Evolutionary conservation across 2,888 invertebrate species (phyloP).

Genomic region (Meiosimyza decipiens): DNA sequence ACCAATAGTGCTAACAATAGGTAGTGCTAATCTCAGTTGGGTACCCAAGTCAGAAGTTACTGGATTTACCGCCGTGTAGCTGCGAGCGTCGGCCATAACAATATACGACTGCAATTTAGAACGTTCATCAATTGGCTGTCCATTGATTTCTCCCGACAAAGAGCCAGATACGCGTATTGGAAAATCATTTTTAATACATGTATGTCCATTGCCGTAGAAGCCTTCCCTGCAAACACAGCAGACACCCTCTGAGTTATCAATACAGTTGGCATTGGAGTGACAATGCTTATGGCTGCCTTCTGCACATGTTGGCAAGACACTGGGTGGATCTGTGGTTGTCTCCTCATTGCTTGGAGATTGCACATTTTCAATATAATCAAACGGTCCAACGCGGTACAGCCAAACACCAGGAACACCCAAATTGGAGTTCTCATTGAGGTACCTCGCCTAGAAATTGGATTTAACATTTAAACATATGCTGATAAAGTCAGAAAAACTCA

Average conservation of each 20-base stretch:
- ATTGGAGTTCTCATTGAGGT: conserved; percentile 82
- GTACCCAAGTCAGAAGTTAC: conserved; percentile 80
- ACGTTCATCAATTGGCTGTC: conserved; percentile 78
- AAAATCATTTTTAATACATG: conserved; percentile 84
- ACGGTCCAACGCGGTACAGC: conserved; percentile 85
- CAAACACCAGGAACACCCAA: conserved; percentile 86
- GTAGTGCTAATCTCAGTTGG: conserved; percentile 84
- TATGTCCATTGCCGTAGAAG: conserved; percentile 92
- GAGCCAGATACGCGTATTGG: conserved; percentile 91
- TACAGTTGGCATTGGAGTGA: conserved; percentile 83
- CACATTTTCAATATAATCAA: conserved; percentile 72
- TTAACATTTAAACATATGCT: conserved; percentile 7
- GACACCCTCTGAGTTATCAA: conserved; percentile 85
- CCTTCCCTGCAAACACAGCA: conserved; percentile 90
- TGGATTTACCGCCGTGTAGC: conserved; percentile 90
- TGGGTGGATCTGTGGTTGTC: conserved; percentile 62
- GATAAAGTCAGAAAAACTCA: neutral
- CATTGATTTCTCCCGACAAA: conserved; percentile 86
- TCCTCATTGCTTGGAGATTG: conserved; percentile 74
- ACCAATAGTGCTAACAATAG: conserved; percentile 85
- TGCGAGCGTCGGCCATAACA: conserved; percentile 85
- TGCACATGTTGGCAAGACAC: conserved; percentile 68
- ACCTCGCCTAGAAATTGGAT: conserved; percentile 54
- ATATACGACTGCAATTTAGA: conserved; percentile 86
- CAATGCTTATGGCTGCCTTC: conserved; percentile 79